These are phyloP conservation scores for Psittacula cyanocephala DNA, from an alignment of 2,113 vertebrate species.

Conservation along the genomic window DNA sequence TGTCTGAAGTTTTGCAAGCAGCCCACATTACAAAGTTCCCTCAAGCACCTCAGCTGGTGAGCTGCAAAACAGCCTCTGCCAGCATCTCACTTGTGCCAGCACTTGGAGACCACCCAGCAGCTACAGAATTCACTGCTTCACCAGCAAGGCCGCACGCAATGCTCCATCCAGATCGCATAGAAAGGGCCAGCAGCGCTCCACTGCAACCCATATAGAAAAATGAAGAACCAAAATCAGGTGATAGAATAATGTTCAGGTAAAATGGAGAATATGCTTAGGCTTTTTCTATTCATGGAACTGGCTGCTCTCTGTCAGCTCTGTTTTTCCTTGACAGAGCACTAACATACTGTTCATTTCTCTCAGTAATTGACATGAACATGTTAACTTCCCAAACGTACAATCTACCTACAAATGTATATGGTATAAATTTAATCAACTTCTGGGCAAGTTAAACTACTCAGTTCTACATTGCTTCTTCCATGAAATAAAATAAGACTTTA, in stretches of 20 bases:
- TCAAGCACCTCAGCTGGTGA: neutral
- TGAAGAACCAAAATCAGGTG: neutral
- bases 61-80: neutral
- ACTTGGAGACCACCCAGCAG: neutral
- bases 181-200: neutral
- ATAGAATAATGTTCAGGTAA: neutral
- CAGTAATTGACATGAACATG: neutral
- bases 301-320: neutral
- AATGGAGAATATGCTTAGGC: neutral
- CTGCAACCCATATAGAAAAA: neutral
- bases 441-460: neutral
- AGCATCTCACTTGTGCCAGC: neutral
- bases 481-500: neutral
- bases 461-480: neutral
- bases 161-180: neutral
- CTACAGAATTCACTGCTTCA: fast-evolving
- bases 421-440: neutral
- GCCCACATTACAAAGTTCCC: neutral
- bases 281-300: neutral
- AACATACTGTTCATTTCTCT: neutral
- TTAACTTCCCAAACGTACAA: neutral
- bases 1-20: neutral
- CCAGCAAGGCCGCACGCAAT: fast-evolving
- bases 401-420: neutral
- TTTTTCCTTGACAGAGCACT: neutral